Evolutionary conservation across 1,140 invertebrate genomes (phyloP), one percentile per base, ranked within the genome.

Genomic region (Pachyrhynchus sulphureomaculatus): DNA sequence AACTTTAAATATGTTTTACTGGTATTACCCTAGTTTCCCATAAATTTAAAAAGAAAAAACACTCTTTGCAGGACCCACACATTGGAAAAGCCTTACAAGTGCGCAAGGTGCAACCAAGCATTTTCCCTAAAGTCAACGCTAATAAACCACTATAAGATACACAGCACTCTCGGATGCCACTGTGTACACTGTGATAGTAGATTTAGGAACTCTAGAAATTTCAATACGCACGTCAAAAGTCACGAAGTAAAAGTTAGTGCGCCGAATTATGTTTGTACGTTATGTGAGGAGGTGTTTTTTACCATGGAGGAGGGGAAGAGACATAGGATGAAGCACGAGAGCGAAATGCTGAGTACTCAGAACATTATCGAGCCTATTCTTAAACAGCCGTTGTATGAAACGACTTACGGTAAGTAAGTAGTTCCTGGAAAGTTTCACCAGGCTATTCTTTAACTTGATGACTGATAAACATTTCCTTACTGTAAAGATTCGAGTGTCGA

Each of bases 1-100:
- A n/a, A n/a, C n/a, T n/a, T n/a, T n/a, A n/a, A n/a, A n/a, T n/a
- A n/a, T n/a, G n/a, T n/a, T n/a, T n/a, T n/a, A n/a, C n/a, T n/a
- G n/a, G n/a, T n/a, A n/a, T n/a, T n/a, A n/a, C n/a, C n/a, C n/a
- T n/a, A n/a, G n/a, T n/a, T n/a, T n/a, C n/a, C n/a, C n/a, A n/a
- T n/a, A n/a, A n/a, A n/a, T n/a, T n/a, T n/a, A n/a, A n/a, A n/a
- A n/a, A n/a, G n/a, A n/a, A n/a, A n/a, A n/a, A n/a, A n/a, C n/a
- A n/a, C n/a, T n/a, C n/a, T n/a, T n/a, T n/a, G n/a, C n/a, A n/a
- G n/a, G n/a, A 67, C 70, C n/a, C 75, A 76, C 48, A 76, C 75
- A 8, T 62, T 65, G 55, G 73, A 75, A 60, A 75, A 73, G 65
- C 75, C 75, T 9, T 76, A 66, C 64, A 59, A 66, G 62, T 73